Evolutionary conservation across 2,113 vertebrate species (phyloP), one percentile per base, ranked within the genome.

Genomic region (Sphyrna mokarran): DNA sequence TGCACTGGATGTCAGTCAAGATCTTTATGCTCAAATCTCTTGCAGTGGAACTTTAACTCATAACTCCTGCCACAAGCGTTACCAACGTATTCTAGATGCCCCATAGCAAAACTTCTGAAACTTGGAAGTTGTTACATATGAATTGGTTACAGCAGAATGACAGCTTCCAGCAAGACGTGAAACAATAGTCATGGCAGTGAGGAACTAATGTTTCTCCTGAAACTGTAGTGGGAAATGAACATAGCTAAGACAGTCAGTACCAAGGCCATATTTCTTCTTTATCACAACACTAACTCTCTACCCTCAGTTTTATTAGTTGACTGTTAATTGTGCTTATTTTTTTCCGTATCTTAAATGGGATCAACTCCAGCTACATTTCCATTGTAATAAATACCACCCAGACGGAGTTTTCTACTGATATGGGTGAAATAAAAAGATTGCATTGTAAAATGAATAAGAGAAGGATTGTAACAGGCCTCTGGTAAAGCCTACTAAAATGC

Each of bases 301-400:
- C 90, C 40, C 11, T 69, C 33, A 90, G 16, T 90, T 29, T 29
- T 61, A 90, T 90, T 90, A 90, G 48, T 90, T 90, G 13, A 61
- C 29, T 29, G 87, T 10, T 26, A 94, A 9, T 94, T 69, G n/a
- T 22, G 66, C 37, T 94, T 69, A 69, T 43, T 69, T 6, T 69
- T 94, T 94, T 94, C 8, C n/a, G 37, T 40, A 69, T 94, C 87
- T 33, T 40, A 94, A 70, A 70, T 94, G 66, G 66, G 68, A 69
- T 94, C n/a, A 69, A 40, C 70, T 69, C 70, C n/a, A 94, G n/a
- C 63, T 2, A 5, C 9, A 20, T n/a, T 69, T 94, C 91, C 37
- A 94, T 26, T 69, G 18, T 22, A 94, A 40, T 37, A 70, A 63
- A 94, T 69, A 26, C 91, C 37, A 40, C 26, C 29, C 13, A 26